Evolutionary conservation across 1,140 invertebrate genomes (phyloP).

Genomic region (Nephotettix cincticeps): DNA sequence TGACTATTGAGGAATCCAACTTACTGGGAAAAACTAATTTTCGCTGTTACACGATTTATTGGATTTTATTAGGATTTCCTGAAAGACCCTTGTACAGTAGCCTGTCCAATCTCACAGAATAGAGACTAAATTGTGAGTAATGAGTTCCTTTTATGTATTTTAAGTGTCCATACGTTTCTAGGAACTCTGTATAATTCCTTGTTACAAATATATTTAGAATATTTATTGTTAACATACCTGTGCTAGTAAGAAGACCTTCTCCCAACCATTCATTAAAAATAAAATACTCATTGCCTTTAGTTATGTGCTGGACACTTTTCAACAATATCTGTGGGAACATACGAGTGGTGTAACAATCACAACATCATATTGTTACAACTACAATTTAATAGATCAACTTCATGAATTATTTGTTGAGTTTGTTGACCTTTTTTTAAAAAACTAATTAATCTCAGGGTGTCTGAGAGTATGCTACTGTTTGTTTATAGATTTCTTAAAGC

Average conservation of each 20-base stretch:
- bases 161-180: neutral
- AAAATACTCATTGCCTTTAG: constrained; percentile 2
- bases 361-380: neutral
- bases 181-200: too few species aligned
- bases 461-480: too few species aligned
- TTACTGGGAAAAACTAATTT: too few species aligned
- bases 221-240: neutral
- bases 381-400: neutral
- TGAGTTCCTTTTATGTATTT: neutral
- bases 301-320: constrained; percentile 7
- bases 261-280: neutral
- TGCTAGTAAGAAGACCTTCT: neutral
- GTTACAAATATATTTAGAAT: neutral
- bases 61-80: neutral
- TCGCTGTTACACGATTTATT: neutral
- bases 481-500: too few species aligned
- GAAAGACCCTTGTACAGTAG: neutral
- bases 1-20: too few species aligned
- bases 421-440: neutral
- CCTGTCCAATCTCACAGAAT: neutral
- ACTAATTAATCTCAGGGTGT: neutral
- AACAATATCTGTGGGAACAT: neutral
- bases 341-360: neutral
- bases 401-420: neutral
- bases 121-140: neutral